Base-by-base conservation (phyloP, 2,888 invertebrate genomes). In the Pachliopta kotzebuea region DNA sequence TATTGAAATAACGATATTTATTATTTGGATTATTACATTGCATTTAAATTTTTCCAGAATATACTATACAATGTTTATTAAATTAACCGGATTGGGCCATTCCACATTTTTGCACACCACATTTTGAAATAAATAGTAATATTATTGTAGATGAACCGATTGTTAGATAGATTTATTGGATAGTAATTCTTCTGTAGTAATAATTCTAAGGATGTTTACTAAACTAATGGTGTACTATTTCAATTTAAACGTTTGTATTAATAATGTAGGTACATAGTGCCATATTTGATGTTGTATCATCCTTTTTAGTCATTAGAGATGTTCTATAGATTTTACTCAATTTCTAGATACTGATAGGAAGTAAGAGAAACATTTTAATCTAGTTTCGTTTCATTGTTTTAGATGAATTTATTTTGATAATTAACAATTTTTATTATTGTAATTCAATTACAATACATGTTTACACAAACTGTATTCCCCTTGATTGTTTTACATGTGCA, bases 331-430 rank as follows among this genome's bases (percentile, higher is more conserved):
- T 76, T 83, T 81, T 79, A 83, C 76, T 81, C 76, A 80, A 82
- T 79, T 77, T 78, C 75, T 86, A 87, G 84, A 73, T 52, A 56
- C 71, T 74, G 69, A 73, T 83, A 83, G 77, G 67, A 64, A 68
- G 60, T 83, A 83, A 80, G 78, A 68, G 69, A 75, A 68, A 63
- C 67, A 67, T 69, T 58, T 64, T 68, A 67, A 65, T 65, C 71
- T 65, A 72, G 70, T 74, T 78, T 75, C 79, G 76, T 77, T 80
- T 78, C 72, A 74, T 76, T 83, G 79, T 83, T 88, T 88, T 88
- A 81, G 87, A 89, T 71, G 73, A 78, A 71, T 83, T 88, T 90
- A 88, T 88, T 90, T 89, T 89, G 87, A 88, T 89, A 87, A 78
- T 70, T 74, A 75, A 78, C 77, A 77, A 75, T 72, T 85, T 83